Evolutionary conservation across 2,888 invertebrate genomes (phyloP).

Genomic region (Agriopis marginaria): DNA sequence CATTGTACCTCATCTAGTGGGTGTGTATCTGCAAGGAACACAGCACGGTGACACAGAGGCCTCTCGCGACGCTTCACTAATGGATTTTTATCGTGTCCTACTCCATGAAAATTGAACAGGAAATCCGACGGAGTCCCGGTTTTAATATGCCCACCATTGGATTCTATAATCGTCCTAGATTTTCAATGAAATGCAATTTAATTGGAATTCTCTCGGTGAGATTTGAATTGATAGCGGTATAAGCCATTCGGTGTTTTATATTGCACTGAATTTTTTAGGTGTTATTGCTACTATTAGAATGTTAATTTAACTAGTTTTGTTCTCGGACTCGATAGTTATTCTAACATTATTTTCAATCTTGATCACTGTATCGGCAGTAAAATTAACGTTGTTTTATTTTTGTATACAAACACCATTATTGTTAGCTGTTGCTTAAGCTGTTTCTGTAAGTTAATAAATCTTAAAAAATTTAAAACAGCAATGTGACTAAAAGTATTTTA

Average conservation of each 20-base stretch:
- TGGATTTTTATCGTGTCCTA: slow-evolving; percentile 80
- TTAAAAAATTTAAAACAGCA: no score
- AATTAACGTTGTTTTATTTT: slow-evolving; percentile 10
- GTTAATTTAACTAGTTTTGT: slow-evolving; percentile 14
- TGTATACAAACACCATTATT: not conserved
- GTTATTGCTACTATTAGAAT: slow-evolving; percentile 23
- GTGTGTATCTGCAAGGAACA: slow-evolving; percentile 49
- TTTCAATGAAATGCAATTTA: slow-evolving; percentile 81
- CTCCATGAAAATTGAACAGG: slow-evolving; percentile 79
- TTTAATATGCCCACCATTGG: slow-evolving; percentile 81
- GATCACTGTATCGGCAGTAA: slow-evolving; percentile 5
- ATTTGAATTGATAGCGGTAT: slow-evolving; percentile 70
- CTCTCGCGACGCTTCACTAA: slow-evolving; percentile 69
- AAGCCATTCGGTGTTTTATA: slow-evolving; percentile 50
- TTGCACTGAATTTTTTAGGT: slow-evolving; percentile 33
- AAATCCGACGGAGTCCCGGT: slow-evolving; percentile 75
- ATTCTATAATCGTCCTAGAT: slow-evolving; percentile 82
- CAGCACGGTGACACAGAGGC: slow-evolving; percentile 65
- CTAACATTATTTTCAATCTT: slow-evolving; percentile 12
- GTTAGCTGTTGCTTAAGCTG: slow-evolving; percentile 3
- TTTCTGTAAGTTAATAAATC: not conserved
- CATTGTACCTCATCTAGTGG: slow-evolving; percentile 55
- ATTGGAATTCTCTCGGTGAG: slow-evolving; percentile 73
- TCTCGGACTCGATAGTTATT: slow-evolving; percentile 1
- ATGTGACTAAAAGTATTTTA: slow-evolving; percentile 21